These are phyloP conservation scores for Chlorospingus flavigularis DNA, from an alignment of 2,797 vertebrate species.

Conservation along the genomic window DNA sequence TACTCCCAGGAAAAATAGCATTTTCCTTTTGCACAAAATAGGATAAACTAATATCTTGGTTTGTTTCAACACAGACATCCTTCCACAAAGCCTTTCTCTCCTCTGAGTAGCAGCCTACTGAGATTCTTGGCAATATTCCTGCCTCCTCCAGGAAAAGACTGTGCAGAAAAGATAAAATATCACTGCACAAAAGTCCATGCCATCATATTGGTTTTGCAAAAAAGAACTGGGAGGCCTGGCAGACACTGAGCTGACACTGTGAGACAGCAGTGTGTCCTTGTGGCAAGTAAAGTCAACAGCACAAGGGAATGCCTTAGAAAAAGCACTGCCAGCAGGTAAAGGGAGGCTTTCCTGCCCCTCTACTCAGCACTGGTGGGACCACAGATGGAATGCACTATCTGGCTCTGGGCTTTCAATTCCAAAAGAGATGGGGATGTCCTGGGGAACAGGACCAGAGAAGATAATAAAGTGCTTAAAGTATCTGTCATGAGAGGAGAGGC, in stretches of 20 bases:
- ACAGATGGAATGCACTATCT: not conserved
- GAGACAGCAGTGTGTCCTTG: not conserved
- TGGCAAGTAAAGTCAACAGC: not conserved
- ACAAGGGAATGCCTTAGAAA: not conserved
- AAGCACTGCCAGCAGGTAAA: not conserved
- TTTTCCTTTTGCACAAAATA: not conserved
- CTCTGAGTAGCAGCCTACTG: not conserved
- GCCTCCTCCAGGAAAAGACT: not conserved
- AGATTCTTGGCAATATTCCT: not conserved
- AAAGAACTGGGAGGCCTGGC: not conserved
- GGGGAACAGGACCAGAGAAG: not conserved
- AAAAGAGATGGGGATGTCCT: not conserved
- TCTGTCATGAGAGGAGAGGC: not conserved
- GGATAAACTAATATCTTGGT: not conserved
- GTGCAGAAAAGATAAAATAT: not conserved
- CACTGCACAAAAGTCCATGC: not conserved
- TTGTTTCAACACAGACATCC: not conserved
- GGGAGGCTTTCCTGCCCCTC: not conserved
- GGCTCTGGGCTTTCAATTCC: not conserved
- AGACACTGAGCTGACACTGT: fast-evolving
- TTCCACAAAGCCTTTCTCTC: not conserved
- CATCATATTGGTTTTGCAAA: not conserved
- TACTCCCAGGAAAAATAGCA: not conserved
- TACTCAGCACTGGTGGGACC: not conserved
- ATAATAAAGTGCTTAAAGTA: not conserved